Conservation (phyloP, 2,113 vertebrate genomes). For the Phylloscopus trochiloides region DNA sequence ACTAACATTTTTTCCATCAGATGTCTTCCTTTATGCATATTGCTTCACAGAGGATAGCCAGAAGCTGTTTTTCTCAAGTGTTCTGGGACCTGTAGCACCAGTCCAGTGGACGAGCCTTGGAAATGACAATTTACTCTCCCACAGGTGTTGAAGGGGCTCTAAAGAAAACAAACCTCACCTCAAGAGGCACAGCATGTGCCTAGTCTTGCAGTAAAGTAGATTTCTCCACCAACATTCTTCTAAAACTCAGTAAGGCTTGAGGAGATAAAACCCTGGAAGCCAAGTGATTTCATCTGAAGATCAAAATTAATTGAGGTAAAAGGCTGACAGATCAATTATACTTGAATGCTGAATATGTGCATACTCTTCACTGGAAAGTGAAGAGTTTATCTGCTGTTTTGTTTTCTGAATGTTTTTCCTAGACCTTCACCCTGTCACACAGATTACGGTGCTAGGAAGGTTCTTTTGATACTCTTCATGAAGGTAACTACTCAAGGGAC, state of each 20-base stretch:
- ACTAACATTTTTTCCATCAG: neutral
- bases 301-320: neutral
- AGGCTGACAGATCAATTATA: neutral
- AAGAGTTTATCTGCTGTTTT: neutral
- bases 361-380: neutral
- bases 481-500: neutral
- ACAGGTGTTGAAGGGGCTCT: neutral
- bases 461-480: neutral
- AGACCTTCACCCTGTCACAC: neutral
- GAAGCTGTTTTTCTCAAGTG: neutral
- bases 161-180: neutral
- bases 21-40: neutral
- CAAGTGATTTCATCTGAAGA: neutral
- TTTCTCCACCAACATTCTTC: neutral
- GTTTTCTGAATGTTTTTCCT: neutral
- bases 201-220: neutral
- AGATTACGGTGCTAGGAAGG: neutral
- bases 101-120: fast-evolving
- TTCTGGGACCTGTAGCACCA: neutral
- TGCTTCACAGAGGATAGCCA: neutral
- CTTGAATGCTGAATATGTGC: neutral
- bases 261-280: neutral
- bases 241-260: neutral
- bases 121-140: neutral
- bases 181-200: neutral